These are phyloP conservation scores for Rattus norvegicus DNA, from an alignment of 2,113 vertebrate species.

Conservation along the genomic window DNA sequence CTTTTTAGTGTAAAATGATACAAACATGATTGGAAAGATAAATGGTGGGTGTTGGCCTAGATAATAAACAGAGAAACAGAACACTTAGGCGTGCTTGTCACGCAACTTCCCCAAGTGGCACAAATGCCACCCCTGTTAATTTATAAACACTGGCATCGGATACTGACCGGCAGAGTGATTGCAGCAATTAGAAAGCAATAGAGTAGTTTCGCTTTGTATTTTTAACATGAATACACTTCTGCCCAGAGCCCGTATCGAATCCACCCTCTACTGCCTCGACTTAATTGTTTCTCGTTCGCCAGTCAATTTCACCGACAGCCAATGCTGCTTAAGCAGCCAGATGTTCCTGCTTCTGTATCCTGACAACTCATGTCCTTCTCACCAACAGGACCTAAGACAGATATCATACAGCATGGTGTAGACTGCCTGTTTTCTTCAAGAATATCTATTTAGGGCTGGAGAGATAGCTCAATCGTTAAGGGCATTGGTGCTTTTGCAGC, in stretches of 20 bases:
- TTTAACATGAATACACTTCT: conserved; percentile 11
- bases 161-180: neutral
- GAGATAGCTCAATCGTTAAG: neutral
- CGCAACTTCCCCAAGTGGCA: neutral
- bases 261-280: neutral
- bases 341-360: neutral
- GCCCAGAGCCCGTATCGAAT: neutral
- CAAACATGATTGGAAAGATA: conserved; percentile 25
- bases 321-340: neutral
- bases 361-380: neutral
- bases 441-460: neutral
- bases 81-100: neutral
- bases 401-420: neutral
- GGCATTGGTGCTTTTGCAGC: neutral
- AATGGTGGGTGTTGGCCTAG: neutral
- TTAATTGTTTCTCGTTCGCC: neutral
- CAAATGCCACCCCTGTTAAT: neutral
- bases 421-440: neutral
- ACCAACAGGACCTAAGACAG: neutral
- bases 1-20: conserved; percentile 18
- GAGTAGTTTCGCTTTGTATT: neutral
- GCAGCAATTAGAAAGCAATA: neutral
- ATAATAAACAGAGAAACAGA: neutral
- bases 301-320: conserved; percentile 20
- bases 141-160: neutral